Evolutionary conservation across 2,113 vertebrate species (phyloP).

Genomic region (Meles meles): DNA sequence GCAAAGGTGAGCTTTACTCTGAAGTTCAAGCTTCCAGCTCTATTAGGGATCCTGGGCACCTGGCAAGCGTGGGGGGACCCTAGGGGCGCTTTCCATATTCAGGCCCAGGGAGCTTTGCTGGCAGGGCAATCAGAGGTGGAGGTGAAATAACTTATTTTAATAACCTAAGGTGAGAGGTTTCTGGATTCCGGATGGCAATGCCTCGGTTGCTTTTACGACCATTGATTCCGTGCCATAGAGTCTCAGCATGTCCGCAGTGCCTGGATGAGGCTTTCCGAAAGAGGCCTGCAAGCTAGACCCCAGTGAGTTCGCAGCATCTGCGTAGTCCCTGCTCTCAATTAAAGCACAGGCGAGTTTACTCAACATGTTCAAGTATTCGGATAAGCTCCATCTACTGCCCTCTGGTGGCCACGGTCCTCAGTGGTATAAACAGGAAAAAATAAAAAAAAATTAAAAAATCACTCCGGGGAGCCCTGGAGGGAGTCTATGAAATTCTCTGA

Average conservation of each 20-base stretch:
- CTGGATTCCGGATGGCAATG: not conserved
- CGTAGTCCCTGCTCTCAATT: not conserved
- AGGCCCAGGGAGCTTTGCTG: not conserved
- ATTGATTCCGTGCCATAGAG: not conserved
- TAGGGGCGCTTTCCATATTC: not conserved
- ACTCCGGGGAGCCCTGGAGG: not conserved
- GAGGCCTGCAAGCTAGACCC: not conserved
- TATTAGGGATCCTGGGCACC: not conserved
- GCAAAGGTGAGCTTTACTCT: not conserved
- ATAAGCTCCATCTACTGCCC: slow-evolving; percentile 56
- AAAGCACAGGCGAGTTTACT: not conserved
- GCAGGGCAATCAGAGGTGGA: not conserved
- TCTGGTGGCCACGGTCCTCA: slow-evolving; percentile 57
- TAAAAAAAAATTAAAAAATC: not conserved
- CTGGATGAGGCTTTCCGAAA: not conserved
- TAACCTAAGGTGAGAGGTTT: not conserved
- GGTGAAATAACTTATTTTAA: slow-evolving; percentile 27
- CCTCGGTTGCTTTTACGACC: not conserved
- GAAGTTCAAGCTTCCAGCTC: not conserved
- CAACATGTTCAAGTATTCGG: not conserved
- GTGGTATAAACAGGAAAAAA: not conserved
- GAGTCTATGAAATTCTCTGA: slow-evolving; percentile 2
- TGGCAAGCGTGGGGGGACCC: not conserved
- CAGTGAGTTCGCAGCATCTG: not conserved
- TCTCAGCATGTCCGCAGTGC: not conserved